phyloP scores from a whole-genome alignment of 1,140 invertebrate species.

The Formica exsecta region DNA sequence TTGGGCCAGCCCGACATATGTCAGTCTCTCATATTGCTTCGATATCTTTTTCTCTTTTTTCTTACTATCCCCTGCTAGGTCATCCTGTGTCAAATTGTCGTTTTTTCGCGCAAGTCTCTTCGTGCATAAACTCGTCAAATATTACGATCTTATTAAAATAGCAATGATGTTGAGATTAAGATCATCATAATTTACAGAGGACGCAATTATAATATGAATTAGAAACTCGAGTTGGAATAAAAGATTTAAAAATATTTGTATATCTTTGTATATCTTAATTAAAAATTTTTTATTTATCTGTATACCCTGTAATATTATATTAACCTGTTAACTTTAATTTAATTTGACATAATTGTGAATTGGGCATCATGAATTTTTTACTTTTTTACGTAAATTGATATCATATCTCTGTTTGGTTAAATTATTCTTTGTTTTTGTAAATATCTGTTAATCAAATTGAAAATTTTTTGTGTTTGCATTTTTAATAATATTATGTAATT shows the following conservation, averaged over 20 bases:
- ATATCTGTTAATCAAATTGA: not conserved
- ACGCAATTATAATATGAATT: not conserved
- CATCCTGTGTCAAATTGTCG: not conserved
- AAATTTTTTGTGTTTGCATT: not conserved
- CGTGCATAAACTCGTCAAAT: not conserved
- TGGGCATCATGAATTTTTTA: not conserved
- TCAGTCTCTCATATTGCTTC: conserved; percentile 14
- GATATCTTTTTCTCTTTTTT: conserved; percentile 5
- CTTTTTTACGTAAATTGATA: not conserved
- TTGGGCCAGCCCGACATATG: conserved; percentile 18
- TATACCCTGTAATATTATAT: not conserved
- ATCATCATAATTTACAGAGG: not conserved
- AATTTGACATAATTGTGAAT: not conserved
- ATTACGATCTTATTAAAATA: not conserved
- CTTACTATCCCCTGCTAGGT: conserved; percentile 17
- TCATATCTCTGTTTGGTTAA: too few species aligned
- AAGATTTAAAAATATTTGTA: not conserved
- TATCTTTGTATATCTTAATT: not conserved
- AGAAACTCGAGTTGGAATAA: not conserved
- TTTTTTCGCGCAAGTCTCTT: not conserved
- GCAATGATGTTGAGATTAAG: not conserved
- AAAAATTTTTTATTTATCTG: not conserved
- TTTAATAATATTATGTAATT: not conserved
- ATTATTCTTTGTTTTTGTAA: too few species aligned
- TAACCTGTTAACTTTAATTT: conserved; percentile 1